Evolutionary conservation across 2,888 invertebrate genomes (phyloP).

Genomic region (Sphecodes monilicornis): DNA sequence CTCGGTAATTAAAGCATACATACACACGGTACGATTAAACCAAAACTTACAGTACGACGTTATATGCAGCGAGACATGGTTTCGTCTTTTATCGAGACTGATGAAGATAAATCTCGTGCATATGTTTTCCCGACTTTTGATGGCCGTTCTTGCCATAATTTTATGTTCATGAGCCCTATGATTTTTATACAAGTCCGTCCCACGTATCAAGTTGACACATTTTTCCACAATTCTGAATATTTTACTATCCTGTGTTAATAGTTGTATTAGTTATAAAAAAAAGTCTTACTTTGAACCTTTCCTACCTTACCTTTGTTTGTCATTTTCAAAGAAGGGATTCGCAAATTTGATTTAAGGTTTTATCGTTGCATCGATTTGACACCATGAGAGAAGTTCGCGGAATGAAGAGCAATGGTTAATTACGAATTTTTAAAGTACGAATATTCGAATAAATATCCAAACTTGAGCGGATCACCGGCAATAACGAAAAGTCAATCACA

Average conservation of each 20-base stretch:
- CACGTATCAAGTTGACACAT: too few species aligned
- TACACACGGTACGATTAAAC: background rate
- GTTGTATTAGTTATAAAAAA: background rate
- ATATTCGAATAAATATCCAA: background rate
- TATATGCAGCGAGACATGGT: background rate
- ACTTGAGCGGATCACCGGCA: background rate
- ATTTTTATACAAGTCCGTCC: background rate
- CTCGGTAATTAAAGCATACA: constrained; percentile 8
- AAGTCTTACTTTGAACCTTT: too few species aligned
- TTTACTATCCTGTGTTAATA: background rate
- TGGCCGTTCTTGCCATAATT: background rate
- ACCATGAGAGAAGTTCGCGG: background rate
- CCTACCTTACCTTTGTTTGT: background rate
- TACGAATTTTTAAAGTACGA: background rate
- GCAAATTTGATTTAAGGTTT: background rate
- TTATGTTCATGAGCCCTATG: background rate
- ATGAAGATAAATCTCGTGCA: background rate
- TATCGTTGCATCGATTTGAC: background rate
- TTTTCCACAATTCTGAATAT: background rate
- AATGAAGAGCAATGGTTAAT: background rate
- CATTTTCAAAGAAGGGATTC: background rate
- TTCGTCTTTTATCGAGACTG: background rate
- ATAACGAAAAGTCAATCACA: background rate
- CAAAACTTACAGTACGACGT: too few species aligned
- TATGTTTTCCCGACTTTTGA: background rate